phyloP scores from a whole-genome alignment of 2,113 vertebrate species.

The Rhipidura dahli region DNA sequence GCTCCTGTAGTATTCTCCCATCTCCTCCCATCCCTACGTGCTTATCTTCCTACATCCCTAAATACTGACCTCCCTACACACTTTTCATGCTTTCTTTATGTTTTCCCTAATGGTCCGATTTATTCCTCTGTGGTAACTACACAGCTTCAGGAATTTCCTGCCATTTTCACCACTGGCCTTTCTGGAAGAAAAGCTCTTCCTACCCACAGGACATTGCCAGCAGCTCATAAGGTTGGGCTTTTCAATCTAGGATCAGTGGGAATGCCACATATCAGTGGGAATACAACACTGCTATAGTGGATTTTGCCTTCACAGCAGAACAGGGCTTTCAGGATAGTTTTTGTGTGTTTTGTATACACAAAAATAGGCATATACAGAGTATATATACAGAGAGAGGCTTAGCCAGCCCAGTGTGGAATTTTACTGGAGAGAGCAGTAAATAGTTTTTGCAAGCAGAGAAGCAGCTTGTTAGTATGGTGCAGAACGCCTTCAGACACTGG shows the following conservation, averaged over 20 bases:
- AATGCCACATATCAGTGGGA: neutral
- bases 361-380: neutral
- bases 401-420: neutral
- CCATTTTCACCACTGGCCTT: neutral
- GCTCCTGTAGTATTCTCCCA: neutral
- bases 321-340: neutral
- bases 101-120: neutral
- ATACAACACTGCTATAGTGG: neutral
- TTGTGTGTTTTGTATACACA: neutral
- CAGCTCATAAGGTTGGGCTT: neutral
- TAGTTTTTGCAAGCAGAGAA: neutral
- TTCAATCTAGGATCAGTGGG: neutral
- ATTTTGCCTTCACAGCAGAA: neutral
- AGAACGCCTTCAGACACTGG: neutral
- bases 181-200: neutral
- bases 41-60: neutral
- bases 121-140: neutral
- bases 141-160: neutral
- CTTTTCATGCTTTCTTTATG: neutral
- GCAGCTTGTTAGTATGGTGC: neutral
- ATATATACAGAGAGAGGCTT: neutral
- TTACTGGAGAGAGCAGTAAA: neutral
- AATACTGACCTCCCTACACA: neutral
- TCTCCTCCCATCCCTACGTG: neutral
- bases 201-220: neutral